Conservation (phyloP, 2,888 invertebrate genomes). For the Pseudeuparius sepicola region DNA sequence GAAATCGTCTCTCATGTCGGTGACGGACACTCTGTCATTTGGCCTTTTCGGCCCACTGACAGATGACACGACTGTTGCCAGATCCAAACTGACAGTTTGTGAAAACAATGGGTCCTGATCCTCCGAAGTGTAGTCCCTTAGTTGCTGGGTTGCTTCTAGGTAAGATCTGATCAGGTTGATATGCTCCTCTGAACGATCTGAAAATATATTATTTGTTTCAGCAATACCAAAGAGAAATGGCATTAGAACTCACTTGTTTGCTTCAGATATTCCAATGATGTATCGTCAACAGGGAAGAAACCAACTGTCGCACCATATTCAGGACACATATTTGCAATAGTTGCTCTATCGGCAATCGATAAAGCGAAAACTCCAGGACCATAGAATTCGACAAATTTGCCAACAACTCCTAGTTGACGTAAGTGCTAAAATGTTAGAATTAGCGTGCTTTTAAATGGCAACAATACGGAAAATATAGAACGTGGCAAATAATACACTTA, state of each 20-base stretch:
- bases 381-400: constrained; percentile 98
- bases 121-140: constrained; percentile 68
- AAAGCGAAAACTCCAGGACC: constrained; percentile 85
- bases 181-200: constrained; percentile 72
- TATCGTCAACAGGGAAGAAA: constrained; percentile 83
- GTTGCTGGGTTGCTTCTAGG: constrained; percentile 68
- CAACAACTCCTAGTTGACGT: constrained; percentile 89
- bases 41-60: constrained; percentile 96
- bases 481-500: constrained; percentile 35
- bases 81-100: constrained; percentile 77
- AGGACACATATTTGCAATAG: constrained; percentile 98
- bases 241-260: constrained; percentile 64
- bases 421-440: constrained; percentile 43
- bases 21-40: constrained; percentile 87
- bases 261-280: constrained; percentile 70
- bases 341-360: constrained; percentile 94
- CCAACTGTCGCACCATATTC: constrained; percentile 96
- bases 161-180: constrained; percentile 73
- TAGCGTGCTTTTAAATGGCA: no score
- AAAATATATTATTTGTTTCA: constrained; percentile 16
- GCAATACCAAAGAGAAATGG: constrained; percentile 2
- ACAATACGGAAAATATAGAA: no score
- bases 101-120: constrained; percentile 76
- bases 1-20: constrained; percentile 87
- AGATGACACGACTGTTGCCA: constrained; percentile 82